Conservation (phyloP, 2,113 vertebrate genomes). For the Pantherophis guttatus region DNA sequence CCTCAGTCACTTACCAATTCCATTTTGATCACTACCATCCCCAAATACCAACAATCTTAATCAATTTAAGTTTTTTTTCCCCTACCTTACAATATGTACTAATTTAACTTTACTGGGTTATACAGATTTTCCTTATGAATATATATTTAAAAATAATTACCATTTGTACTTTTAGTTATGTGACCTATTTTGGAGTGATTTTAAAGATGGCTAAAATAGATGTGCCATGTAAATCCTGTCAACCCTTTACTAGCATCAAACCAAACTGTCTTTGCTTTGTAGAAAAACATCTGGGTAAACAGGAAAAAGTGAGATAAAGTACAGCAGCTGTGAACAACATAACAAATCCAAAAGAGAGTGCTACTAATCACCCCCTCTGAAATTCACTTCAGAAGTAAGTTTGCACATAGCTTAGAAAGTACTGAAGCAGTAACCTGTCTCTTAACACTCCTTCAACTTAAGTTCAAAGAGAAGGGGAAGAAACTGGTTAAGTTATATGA, state of each 20-base stretch:
- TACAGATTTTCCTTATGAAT: neutral
- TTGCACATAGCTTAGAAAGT: neutral
- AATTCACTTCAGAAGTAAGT: neutral
- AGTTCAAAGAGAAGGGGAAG: neutral
- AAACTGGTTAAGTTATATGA: neutral
- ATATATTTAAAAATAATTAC: neutral
- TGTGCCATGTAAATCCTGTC: neutral
- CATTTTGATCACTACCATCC: neutral
- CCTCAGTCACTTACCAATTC: neutral
- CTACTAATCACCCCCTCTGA: neutral
- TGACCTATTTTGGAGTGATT: neutral
- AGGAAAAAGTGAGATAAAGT: neutral
- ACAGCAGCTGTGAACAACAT: neutral
- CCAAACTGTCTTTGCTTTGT: neutral
- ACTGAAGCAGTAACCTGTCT: neutral
- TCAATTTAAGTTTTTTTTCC: neutral
- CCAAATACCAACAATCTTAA: neutral
- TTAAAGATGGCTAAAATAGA: neutral
- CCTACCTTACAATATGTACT: neutral
- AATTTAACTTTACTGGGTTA: neutral
- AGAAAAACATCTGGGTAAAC: neutral
- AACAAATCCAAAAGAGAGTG: neutral
- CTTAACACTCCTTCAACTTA: neutral
- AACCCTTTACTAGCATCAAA: neutral
- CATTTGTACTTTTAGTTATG: neutral